These are phyloP conservation scores for Drosophila mimetica DNA, from an alignment of 2,888 invertebrate species.

Conservation along the genomic window DNA sequence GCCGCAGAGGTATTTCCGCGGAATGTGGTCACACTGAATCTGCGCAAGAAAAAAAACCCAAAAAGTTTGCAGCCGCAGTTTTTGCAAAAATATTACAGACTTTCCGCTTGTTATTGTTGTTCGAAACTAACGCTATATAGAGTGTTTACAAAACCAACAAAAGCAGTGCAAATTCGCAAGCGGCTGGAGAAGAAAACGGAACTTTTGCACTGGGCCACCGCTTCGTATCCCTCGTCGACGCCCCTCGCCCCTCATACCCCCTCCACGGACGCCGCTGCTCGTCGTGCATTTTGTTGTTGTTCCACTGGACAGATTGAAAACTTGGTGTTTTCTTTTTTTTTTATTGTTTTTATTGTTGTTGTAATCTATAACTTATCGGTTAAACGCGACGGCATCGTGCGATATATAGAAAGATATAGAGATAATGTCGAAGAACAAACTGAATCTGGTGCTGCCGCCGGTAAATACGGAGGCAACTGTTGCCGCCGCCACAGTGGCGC, in stretches of 20 bases:
- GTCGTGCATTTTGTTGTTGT: conserved; percentile 31
- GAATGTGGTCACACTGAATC: no score
- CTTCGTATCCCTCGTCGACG: conserved; percentile 12
- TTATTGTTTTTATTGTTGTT: conserved; percentile 13
- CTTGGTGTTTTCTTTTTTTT: not conserved
- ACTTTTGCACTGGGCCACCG: conserved; percentile 25
- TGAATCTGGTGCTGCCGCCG: conserved; percentile 95
- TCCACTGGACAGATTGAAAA: conserved; percentile 4
- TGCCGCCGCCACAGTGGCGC: conserved; percentile 85
- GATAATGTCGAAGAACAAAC: conserved; percentile 94
- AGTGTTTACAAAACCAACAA: not conserved
- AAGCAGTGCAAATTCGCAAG: not conserved
- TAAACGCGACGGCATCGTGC: not conserved
- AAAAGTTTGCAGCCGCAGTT: conserved; percentile 1
- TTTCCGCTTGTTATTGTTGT: not conserved
- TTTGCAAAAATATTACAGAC: not conserved
- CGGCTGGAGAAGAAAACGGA: conserved; percentile 4
- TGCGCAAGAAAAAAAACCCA: not conserved
- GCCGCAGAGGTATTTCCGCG: no score
- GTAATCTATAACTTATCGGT: conserved; percentile 7
- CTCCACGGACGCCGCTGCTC: conserved; percentile 24
- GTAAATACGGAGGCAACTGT: conserved; percentile 91
- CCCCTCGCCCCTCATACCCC: conserved; percentile 26
- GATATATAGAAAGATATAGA: not conserved
- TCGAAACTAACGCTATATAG: not conserved